Evolutionary conservation across 2,797 vertebrate genomes (phyloP), one percentile per base, ranked within the genome.

Genomic region (Crenichthys baileyi): DNA sequence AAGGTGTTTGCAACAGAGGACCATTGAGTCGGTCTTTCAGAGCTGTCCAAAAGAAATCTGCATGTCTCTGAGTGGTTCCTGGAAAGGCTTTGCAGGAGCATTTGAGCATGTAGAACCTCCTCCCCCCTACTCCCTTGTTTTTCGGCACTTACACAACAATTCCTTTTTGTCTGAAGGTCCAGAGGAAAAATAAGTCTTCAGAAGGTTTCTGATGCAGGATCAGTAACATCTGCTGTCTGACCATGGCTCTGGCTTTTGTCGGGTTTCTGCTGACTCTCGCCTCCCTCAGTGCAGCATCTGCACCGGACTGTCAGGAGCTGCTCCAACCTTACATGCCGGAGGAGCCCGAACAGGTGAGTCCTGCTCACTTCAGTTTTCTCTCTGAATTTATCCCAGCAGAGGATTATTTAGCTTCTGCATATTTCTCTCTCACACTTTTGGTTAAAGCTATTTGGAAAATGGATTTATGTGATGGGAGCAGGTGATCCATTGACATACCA

Each of bases 401-500:
- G 29, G 15, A 60, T 22, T 12, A 70, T 70, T 70, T n/a, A 70
- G 24, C 24, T 3, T 46, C 5, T 70, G 39, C 8, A 7, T 12
- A 15, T 53, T 76, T 70, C 26, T 74, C 3, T 41, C 18, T 39
- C 22, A 73, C 20, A 39, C 36, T 26, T 79, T 12, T 77, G 48
- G 16, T 79, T 41, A 11, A 93, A 95, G 94, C 46, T 94, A 3
- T 91, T 92, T 81, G 94, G 94, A 22, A 94, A 90, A 79, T 95
- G 94, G 94, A 90, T 95, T 75, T 95, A 93, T 29, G 92, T 91
- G 73, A 88, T 94, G 93, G 94, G 93, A 74, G 90, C 93, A 39
- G 93, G 91, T 31, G 93, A 94, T 75, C 94, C 94, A 1, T 70
- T 81, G 56, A 81, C 77, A 1, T 95, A 95, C 82, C 93, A 94